phyloP scores from a whole-genome alignment of 2,888 invertebrate genomes.

The Noctua janthe region DNA sequence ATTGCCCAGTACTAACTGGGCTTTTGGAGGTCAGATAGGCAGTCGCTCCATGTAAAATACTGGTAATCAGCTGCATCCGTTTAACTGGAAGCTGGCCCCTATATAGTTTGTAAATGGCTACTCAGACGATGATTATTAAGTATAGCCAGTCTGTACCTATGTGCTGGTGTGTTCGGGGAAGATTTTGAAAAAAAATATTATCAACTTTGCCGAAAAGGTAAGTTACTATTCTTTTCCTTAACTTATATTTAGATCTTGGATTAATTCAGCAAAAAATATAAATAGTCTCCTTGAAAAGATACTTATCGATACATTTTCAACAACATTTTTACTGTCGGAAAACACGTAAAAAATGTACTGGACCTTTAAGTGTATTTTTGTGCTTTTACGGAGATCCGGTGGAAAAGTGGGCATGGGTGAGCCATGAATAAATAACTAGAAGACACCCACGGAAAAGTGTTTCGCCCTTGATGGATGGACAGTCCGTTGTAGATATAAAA shows the following conservation, averaged over 20 bases:
- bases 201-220: background rate
- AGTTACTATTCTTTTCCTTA: background rate
- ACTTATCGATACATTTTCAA: background rate
- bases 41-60: too few relatives aligned
- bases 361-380: background rate
- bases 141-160: background rate
- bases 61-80: too few relatives aligned
- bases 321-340: background rate
- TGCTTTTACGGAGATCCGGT: background rate
- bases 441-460: slow-evolving; percentile 27
- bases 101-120: too few relatives aligned
- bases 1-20: too few relatives aligned
- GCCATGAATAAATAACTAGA: slow-evolving; percentile 34
- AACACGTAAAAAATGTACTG: background rate
- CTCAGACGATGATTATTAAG: background rate
- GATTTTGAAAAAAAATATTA: background rate
- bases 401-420: slow-evolving; percentile 10
- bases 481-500: background rate
- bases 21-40: too few relatives aligned
- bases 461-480: slow-evolving; percentile 22
- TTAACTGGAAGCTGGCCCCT: too few relatives aligned
- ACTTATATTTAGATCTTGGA: background rate
- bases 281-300: background rate
- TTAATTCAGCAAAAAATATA: background rate
- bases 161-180: too few relatives aligned